These are phyloP conservation scores for Aeoliscus strigatus DNA, from an alignment of 2,797 vertebrate species.

Conservation along the genomic window DNA sequence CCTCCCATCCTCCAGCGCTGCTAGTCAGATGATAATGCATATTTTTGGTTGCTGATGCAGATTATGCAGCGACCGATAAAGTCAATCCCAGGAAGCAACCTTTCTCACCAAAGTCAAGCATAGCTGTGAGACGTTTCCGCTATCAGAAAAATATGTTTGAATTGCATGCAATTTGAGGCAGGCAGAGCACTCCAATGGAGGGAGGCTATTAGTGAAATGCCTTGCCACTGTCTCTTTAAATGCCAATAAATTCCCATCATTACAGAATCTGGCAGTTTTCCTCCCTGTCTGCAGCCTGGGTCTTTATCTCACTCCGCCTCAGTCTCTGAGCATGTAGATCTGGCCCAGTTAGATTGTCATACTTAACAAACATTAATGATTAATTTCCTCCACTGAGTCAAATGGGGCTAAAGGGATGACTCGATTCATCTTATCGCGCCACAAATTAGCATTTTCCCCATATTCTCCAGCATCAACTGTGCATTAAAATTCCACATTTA, in stretches of 20 bases:
- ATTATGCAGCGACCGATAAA: slow-evolving; percentile 61
- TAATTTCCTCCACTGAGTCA: slow-evolving; percentile 83
- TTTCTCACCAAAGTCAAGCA: slow-evolving; percentile 72
- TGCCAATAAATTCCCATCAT: slow-evolving; percentile 82
- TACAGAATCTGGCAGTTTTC: slow-evolving; percentile 82
- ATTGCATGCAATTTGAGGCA: slow-evolving; percentile 68
- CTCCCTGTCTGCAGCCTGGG: slow-evolving; percentile 74
- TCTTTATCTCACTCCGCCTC: slow-evolving; percentile 78
- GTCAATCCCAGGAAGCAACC: slow-evolving; percentile 65
- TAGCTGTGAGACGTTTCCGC: slow-evolving; percentile 66
- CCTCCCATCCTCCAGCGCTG: slow-evolving; percentile 15
- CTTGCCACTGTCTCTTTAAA: slow-evolving; percentile 79
- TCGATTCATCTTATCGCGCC: slow-evolving; percentile 81
- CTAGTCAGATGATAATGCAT: slow-evolving; percentile 54
- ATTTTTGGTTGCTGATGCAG: slow-evolving; percentile 65
- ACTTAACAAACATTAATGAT: slow-evolving; percentile 86
- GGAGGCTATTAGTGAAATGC: slow-evolving; percentile 77
- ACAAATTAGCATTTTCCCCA: slow-evolving; percentile 81
- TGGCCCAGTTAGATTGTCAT: slow-evolving; percentile 83
- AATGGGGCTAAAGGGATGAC: slow-evolving; percentile 82
- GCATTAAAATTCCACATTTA: slow-evolving; percentile 76
- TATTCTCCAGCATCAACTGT: slow-evolving; percentile 77
- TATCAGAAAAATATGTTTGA: slow-evolving; percentile 68
- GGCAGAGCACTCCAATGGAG: slow-evolving; percentile 70
- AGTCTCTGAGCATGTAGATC: slow-evolving; percentile 81